Evolutionary conservation across 2,888 invertebrate species (phyloP), one percentile per base, ranked within the genome.

Genomic region (Dynastes hyllus): DNA sequence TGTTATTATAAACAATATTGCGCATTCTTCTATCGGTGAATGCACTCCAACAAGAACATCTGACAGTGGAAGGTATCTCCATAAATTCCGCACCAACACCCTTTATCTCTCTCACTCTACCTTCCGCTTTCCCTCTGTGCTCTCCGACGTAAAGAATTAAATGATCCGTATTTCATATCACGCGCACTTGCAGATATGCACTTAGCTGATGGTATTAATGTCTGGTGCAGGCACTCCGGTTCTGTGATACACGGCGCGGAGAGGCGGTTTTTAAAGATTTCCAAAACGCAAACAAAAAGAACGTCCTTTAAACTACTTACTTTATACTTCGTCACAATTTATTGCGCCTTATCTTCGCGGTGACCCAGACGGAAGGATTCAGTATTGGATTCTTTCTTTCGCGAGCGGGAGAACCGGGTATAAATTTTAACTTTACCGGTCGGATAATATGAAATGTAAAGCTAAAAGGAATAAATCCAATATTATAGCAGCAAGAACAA

Each of bases 151-250:
- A 63, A 63, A 32, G 63, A 63, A 63, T 63, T 63, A 63, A 63
- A 32, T n/a, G 27, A 13, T 9, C 29, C 63, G 63, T 63, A 32
- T 63, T 63, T 63, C 63, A 63, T 63, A 63, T 29, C 63, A 29
- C 29, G 32, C 32, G 63, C 29, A 63, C 63, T 63, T 32, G 32
- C 63, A 63, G 63, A 63, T 63, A 29, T 63, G 27, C 63, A 63
- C 32, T 63, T 63, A 63, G 63, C 63, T 32, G 32, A 63, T 27
- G 32, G 63, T 63, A 63, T 63, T 63, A 63, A 63, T 32, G 63
- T 63, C 63, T 29, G 8, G 29, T 0, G 32, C 63, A 63, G 63
- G 11, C 63, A 13, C 11, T 29, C 11, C 63, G 63, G n/a, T 9
- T 63, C 29, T 29, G 27, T 63, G 63, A 63, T 63, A 63, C 63